Percentiles rank a stretch among this genome's conserved stretches.
Evolutionary conservation across 2,888 invertebrate genomes (phyloP).

Genomic region (Stratiomys singularior): DNA sequence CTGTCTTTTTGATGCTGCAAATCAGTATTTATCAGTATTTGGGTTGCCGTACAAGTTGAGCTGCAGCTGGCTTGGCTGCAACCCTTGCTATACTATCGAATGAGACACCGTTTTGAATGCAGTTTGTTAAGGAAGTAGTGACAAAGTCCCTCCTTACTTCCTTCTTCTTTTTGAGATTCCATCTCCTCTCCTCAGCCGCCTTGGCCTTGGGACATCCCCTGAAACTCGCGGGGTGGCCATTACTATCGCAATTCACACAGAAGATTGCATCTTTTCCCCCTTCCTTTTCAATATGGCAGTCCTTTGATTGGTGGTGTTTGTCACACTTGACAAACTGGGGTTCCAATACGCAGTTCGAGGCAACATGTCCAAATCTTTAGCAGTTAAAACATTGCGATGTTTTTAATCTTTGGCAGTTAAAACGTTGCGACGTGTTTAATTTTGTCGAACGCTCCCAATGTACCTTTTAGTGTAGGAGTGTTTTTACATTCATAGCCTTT

Average conservation of each 20-base stretch:
- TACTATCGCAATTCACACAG: constrained; percentile 4
- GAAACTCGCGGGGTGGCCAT: constrained; percentile 3
- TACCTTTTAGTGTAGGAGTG: no score
- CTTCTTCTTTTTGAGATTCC: neutral
- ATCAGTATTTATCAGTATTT: neutral
- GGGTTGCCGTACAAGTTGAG: neutral
- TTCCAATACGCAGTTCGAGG: neutral
- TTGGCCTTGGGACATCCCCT: neutral
- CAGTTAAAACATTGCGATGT: no score
- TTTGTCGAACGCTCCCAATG: no score
- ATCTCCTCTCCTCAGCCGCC: neutral
- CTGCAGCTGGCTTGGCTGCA: neutral
- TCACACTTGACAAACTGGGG: neutral
- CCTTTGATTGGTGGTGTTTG: neutral
- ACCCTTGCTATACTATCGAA: neutral
- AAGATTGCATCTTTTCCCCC: neutral
- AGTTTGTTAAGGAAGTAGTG: neutral
- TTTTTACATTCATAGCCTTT: no score
- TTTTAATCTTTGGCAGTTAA: no score
- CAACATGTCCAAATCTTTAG: no score
- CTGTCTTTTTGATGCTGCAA: neutral
- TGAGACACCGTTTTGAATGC: neutral
- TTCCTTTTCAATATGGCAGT: neutral
- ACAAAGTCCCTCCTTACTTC: neutral
- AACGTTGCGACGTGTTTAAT: no score